phyloP scores from a whole-genome alignment of 2,113 vertebrate genomes.

The Gallinago paraguaiae region DNA sequence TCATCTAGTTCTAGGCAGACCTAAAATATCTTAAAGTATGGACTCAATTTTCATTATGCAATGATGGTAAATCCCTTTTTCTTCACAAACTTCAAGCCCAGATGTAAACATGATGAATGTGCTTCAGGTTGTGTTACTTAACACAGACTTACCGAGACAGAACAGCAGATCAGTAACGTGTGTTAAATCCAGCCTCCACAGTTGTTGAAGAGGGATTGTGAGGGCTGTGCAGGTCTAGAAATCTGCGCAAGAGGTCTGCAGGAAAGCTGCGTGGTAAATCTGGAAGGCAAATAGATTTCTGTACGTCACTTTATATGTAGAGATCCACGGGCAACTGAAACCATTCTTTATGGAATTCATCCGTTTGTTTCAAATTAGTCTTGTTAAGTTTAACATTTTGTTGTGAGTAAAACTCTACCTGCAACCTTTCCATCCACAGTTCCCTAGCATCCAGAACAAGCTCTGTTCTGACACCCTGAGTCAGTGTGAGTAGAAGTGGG shows the following conservation, averaged over 20 bases:
- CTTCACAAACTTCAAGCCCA: background rate
- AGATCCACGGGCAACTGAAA: background rate
- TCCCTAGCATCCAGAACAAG: slow-evolving; percentile 40
- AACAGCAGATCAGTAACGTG: background rate
- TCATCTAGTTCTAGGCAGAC: background rate
- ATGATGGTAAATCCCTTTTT: background rate
- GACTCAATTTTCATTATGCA: background rate
- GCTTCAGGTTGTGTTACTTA: background rate
- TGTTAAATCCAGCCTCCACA: background rate
- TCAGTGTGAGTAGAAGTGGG: slow-evolving; percentile 38
- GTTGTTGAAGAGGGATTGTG: background rate
- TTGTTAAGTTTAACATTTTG: background rate
- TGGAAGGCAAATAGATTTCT: background rate
- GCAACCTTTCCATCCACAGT: slow-evolving; percentile 42
- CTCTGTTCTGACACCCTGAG: slow-evolving; percentile 54
- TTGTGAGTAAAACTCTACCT: slow-evolving; percentile 25
- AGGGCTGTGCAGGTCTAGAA: background rate
- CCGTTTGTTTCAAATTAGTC: background rate
- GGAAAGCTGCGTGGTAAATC: background rate
- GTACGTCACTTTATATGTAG: background rate
- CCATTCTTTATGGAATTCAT: background rate
- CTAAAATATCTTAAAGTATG: background rate
- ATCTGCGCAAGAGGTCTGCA: background rate
- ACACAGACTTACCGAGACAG: background rate
- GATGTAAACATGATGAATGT: background rate